Evolutionary conservation across 2,888 invertebrate genomes (phyloP), one percentile per base, ranked within the genome.

Genomic region (Alviniconcha strummeri): DNA sequence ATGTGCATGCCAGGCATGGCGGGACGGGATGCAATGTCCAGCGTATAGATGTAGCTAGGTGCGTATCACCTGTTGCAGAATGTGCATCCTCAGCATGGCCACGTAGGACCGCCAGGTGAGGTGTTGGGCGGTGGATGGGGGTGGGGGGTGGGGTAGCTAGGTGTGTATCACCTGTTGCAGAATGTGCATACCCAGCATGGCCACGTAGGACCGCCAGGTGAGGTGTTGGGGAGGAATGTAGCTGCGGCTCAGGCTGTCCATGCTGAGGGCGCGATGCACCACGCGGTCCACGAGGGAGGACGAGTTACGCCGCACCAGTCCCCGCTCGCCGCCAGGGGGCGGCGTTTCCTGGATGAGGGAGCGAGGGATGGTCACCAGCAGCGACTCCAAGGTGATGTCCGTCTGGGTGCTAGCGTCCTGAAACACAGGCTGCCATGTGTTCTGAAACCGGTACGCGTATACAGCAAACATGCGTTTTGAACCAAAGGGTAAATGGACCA

Each of bases 401-500:
- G 89, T 90, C 83, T 90, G 90, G 15, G 88, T 87, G 56, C 85
- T 75, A n/a, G 78, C 83, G 56, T 87, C 87, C 89, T 89, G 86
- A 0, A 83, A 79, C 36, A 71, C n/a, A 71, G 9, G 13, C 60
- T 11, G 60, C 13, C 60, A 4, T 11, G 8, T 11, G 13, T 11
- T 60, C 9, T 13, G 8, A 13, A 11, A 60, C 60, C 13, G 60
- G 60, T 60, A 13, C 4, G 13, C 13, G 60, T 60, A 8, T 13
- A n/a, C n/a, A 60, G 60, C 9, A 60, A 60, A 60, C 60, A 60
- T 8, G 9, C 8, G 7, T n/a, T 17, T 71, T 15, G 11, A 64
- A 64, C 64, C 64, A 64, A 64, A 64, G 71, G 7, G 71, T 60
- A 13, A 60, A 11, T 13, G 8, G 9, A 13, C 9, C 8, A 13